Percentiles rank a stretch among this genome's conserved stretches.
Evolutionary conservation across 1,140 invertebrate genomes (phyloP).

Genomic region (Plodia interpunctella): DNA sequence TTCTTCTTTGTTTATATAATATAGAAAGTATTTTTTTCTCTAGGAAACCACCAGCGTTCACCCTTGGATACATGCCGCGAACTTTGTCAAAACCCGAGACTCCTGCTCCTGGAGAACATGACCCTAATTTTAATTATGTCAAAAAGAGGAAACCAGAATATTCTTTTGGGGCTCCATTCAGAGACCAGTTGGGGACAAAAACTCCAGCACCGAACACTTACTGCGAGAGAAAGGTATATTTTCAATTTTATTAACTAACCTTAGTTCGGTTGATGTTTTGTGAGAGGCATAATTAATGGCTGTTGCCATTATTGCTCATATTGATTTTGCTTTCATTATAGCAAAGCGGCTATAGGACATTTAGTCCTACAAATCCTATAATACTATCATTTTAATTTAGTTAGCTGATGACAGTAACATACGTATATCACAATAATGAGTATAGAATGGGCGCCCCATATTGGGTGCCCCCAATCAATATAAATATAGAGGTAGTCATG

Average conservation of each 20-base stretch:
- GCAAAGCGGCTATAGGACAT: too few relatives aligned
- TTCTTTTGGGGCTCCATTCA: slow-evolving; percentile 45
- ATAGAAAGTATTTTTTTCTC: not conserved
- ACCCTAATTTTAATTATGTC: slow-evolving; percentile 51
- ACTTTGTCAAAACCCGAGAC: slow-evolving; percentile 17
- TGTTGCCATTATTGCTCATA: too few relatives aligned
- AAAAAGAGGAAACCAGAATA: slow-evolving; percentile 43
- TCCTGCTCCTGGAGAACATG: slow-evolving; percentile 46
- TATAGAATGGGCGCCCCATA: too few relatives aligned
- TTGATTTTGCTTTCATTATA: too few relatives aligned
- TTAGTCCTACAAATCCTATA: too few relatives aligned
- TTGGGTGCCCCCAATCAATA: too few relatives aligned
- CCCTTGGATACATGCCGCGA: slow-evolving; percentile 29
- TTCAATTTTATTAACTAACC: not conserved
- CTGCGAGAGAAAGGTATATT: slow-evolving; percentile 57
- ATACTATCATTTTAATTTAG: too few relatives aligned
- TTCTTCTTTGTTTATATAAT: not conserved
- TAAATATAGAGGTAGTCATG: too few relatives aligned
- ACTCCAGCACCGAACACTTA: slow-evolving; percentile 52
- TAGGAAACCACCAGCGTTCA: slow-evolving; percentile 46
- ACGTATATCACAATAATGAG: too few relatives aligned
- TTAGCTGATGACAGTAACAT: too few relatives aligned
- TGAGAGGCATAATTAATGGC: too few relatives aligned
- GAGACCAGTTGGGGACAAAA: slow-evolving; percentile 22
- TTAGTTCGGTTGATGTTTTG: too few relatives aligned